phyloP scores from a whole-genome alignment of 1,140 invertebrate genomes.

The Berghia stephanieae region DNA sequence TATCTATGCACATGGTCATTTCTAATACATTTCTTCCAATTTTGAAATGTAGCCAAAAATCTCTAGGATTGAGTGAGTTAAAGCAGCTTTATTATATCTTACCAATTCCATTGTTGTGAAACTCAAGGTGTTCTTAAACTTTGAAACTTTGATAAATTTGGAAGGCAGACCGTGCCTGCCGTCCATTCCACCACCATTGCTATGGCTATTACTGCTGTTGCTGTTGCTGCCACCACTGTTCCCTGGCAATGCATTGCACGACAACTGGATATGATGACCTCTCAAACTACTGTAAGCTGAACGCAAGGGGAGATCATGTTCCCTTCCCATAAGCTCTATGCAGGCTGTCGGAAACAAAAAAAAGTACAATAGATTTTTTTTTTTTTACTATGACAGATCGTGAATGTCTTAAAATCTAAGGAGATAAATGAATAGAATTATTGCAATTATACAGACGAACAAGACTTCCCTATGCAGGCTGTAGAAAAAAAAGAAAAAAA shows the following conservation, averaged over 20 bases:
- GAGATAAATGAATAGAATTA: too few relatives aligned
- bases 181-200: background rate
- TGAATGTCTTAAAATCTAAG: too few relatives aligned
- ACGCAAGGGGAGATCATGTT: slow-evolving; percentile 75
- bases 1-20: too few relatives aligned
- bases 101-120: slow-evolving; percentile 84
- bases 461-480: too few relatives aligned
- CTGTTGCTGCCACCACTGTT: slow-evolving; percentile 59
- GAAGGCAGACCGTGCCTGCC: slow-evolving; percentile 71
- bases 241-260: slow-evolving; percentile 45
- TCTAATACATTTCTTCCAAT: too few relatives aligned
- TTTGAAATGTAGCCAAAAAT: too few relatives aligned
- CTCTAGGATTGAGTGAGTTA: too few relatives aligned
- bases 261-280: slow-evolving; percentile 81
- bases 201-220: too few relatives aligned
- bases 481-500: too few relatives aligned
- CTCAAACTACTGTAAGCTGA: slow-evolving; percentile 75
- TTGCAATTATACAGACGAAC: too few relatives aligned
- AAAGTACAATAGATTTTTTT: too few relatives aligned
- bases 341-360: slow-evolving; percentile 5
- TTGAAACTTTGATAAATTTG: slow-evolving; percentile 74
- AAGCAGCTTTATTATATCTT: slow-evolving; percentile 25
- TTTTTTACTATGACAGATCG: too few relatives aligned
- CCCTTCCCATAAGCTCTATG: slow-evolving; percentile 68
- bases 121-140: slow-evolving; percentile 72